Evolutionary conservation across 2,888 invertebrate species (phyloP).

Genomic region (Athalia circularis): DNA sequence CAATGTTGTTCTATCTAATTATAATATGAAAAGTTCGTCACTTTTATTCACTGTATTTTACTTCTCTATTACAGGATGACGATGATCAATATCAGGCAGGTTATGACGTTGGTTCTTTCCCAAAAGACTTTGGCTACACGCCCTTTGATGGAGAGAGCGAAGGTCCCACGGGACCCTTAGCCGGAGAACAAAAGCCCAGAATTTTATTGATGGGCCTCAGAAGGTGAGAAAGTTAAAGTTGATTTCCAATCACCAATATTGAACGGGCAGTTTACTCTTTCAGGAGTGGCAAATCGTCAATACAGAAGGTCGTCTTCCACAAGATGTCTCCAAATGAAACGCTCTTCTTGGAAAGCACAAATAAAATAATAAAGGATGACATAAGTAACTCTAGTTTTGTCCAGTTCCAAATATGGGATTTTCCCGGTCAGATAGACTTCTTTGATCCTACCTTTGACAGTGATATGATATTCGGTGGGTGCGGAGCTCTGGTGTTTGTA

Average conservation of each 20-base stretch:
- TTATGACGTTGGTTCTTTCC: constrained; percentile 83
- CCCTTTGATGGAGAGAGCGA: constrained; percentile 90
- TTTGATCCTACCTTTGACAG: constrained; percentile 97
- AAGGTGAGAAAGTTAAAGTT: constrained; percentile 76
- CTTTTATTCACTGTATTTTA: background rate
- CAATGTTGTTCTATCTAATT: background rate
- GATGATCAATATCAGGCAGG: constrained; percentile 74
- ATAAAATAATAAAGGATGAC: constrained; percentile 98
- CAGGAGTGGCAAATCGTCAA: constrained; percentile 99
- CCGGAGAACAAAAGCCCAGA: constrained; percentile 90
- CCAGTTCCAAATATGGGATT: constrained; percentile 99
- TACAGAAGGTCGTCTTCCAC: constrained; percentile 99
- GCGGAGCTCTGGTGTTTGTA: constrained; percentile 98
- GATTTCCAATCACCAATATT: background rate
- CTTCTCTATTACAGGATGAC: constrained; percentile 66
- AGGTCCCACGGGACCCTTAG: constrained; percentile 75
- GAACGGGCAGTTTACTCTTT: constrained; percentile 64
- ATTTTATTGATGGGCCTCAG: constrained; percentile 96
- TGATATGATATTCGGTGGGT: constrained; percentile 96
- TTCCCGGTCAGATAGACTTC: constrained; percentile 99
- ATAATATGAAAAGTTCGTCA: background rate
- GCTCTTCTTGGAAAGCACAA: constrained; percentile 97
- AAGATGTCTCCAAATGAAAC: constrained; percentile 99
- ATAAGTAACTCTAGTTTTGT: constrained; percentile 98
- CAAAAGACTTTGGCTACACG: constrained; percentile 95